Conservation (phyloP, 2,797 vertebrate genomes). For the Falco cherrug region DNA sequence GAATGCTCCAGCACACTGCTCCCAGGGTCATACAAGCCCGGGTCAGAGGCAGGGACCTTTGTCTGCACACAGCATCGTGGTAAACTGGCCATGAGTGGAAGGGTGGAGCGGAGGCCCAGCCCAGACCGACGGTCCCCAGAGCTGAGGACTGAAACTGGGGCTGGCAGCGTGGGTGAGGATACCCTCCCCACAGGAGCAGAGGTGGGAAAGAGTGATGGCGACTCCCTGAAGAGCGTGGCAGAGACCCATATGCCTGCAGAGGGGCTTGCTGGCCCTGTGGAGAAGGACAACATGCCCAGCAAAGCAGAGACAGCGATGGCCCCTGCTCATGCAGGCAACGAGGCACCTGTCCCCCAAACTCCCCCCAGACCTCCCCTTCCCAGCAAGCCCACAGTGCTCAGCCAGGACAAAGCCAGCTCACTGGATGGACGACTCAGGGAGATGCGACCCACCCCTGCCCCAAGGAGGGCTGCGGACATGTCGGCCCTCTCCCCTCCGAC, state of each 20-base stretch:
- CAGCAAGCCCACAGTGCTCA: slow-evolving; percentile 46
- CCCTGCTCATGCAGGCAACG: background rate
- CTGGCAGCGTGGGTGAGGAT: slow-evolving; percentile 6
- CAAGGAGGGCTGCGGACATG: slow-evolving; percentile 64
- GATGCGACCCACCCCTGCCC: slow-evolving; percentile 75
- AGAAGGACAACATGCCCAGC: background rate
- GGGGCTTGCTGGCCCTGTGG: background rate
- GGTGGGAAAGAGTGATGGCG: background rate
- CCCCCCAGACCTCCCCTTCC: slow-evolving; percentile 72
- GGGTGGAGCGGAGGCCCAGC: slow-evolving; percentile 56
- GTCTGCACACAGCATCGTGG: slow-evolving; percentile 87
- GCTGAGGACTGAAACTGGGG: slow-evolving; percentile 39
- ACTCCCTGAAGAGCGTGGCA: background rate
- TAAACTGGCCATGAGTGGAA: slow-evolving; percentile 54
- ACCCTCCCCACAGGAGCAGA: background rate
- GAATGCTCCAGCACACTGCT: slow-evolving; percentile 93
- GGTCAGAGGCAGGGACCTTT: slow-evolving; percentile 82
- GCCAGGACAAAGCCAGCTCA: slow-evolving; percentile 57
- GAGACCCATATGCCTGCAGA: background rate
- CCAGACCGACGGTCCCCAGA: slow-evolving; percentile 36
- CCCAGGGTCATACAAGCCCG: slow-evolving; percentile 89
- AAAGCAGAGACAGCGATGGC: background rate
- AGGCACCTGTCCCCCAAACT: slow-evolving; percentile 4
- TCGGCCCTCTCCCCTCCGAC: slow-evolving; percentile 68
- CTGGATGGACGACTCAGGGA: slow-evolving; percentile 36